Conservation (phyloP, 2,888 invertebrate species). For the Meta bourneti region DNA sequence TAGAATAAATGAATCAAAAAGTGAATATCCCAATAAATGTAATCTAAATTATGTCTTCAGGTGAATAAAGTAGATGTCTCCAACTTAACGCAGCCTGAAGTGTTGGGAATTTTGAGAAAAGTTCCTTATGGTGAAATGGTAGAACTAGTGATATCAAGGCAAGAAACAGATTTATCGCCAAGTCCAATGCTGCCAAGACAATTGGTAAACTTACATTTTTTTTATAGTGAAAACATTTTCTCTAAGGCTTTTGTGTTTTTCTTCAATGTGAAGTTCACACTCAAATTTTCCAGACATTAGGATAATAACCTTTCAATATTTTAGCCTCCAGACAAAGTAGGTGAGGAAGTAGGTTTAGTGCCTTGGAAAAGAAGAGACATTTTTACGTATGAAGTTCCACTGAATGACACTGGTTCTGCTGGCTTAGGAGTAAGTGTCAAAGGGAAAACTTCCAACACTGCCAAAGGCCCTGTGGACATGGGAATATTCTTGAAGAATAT, state of each 20-base stretch:
- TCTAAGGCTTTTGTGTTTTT: too few species aligned
- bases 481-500: slow-evolving; percentile 99
- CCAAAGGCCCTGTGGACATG: slow-evolving; percentile 85
- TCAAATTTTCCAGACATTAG: too few species aligned
- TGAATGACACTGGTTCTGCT: slow-evolving; percentile 98
- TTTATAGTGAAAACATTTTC: not conserved
- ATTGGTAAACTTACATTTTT: slow-evolving; percentile 59
- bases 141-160: slow-evolving; percentile 89
- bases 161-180: slow-evolving; percentile 82
- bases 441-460: slow-evolving; percentile 88
- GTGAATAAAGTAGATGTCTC: slow-evolving; percentile 94
- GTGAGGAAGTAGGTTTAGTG: slow-evolving; percentile 84
- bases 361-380: slow-evolving; percentile 92
- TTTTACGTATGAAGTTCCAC: slow-evolving; percentile 94
- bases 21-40: not conserved
- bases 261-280: too few species aligned
- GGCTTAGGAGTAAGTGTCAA: slow-evolving; percentile 98
- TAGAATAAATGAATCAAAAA: too few species aligned
- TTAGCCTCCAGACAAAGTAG: slow-evolving; percentile 81
- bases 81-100: slow-evolving; percentile 95
- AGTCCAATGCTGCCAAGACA: slow-evolving; percentile 72
- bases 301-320: too few species aligned
- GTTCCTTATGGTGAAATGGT: slow-evolving; percentile 92
- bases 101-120: slow-evolving; percentile 91
- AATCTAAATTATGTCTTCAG: slow-evolving; percentile 78